phyloP scores from a whole-genome alignment of 2,888 invertebrate genomes.

The Epinotia nisella region DNA sequence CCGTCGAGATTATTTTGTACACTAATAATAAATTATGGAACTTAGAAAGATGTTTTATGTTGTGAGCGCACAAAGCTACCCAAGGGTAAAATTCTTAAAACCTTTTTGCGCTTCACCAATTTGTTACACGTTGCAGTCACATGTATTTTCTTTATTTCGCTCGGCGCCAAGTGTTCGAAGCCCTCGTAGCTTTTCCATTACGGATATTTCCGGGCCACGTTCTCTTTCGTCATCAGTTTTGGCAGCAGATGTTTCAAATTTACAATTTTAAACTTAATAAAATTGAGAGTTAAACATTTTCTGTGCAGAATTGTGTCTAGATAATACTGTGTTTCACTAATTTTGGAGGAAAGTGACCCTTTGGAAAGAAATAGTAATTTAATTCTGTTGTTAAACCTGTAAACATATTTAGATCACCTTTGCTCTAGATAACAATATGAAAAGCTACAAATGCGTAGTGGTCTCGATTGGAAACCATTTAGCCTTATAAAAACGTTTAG shows the following conservation, averaged over 20 bases:
- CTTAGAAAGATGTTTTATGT: background rate
- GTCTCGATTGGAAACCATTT: too few species aligned
- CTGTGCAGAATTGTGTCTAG: conserved; percentile 3
- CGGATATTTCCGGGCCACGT: conserved; percentile 40
- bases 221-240: conserved; percentile 38
- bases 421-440: too few species aligned
- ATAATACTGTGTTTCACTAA: background rate
- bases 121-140: conserved; percentile 19
- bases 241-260: conserved; percentile 42
- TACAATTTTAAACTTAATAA: conserved; percentile 40
- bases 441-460: background rate
- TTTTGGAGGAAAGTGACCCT: background rate
- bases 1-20: too few species aligned
- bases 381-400: background rate
- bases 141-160: conserved; percentile 30
- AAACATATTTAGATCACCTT: too few species aligned
- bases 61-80: background rate
- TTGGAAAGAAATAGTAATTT: background rate
- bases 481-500: too few species aligned
- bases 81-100: background rate
- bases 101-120: conserved; percentile 11
- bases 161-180: conserved; percentile 28
- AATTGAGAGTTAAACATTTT: conserved; percentile 16
- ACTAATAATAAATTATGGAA: conserved; percentile 9
- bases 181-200: conserved; percentile 15